A percentile compares a stretch with the other conserved stretches of the same genome.
These are phyloP conservation scores for Herpailurus yagouaroundi DNA, from an alignment of 2,113 vertebrate species.

Conservation along the genomic window DNA sequence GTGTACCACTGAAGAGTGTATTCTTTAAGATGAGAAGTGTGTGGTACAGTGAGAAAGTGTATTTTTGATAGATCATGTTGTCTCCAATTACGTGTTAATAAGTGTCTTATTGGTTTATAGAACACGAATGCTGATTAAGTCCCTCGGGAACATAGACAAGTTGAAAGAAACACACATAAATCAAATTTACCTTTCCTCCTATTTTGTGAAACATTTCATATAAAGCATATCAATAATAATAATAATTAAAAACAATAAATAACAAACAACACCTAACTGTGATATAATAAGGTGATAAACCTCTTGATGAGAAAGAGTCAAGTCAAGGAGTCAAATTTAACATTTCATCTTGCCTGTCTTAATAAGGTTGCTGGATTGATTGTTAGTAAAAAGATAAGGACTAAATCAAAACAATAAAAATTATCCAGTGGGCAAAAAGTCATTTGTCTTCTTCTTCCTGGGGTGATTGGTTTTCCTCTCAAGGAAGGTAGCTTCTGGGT, in stretches of 20 bases:
- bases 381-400: not conserved
- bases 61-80: not conserved
- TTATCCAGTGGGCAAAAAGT: not conserved
- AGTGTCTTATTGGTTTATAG: not conserved
- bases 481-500: not conserved
- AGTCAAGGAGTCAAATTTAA: not conserved
- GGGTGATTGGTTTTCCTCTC: not conserved
- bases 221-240: not conserved
- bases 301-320: not conserved
- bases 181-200: not conserved
- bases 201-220: not conserved
- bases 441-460: not conserved
- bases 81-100: not conserved
- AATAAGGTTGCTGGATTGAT: not conserved
- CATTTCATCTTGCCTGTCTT: not conserved
- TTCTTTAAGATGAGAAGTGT: not conserved
- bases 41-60: not conserved
- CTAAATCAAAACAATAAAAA: not conserved
- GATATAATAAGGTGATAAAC: not conserved
- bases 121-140: not conserved
- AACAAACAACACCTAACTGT: not conserved
- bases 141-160: not conserved
- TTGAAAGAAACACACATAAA: not conserved
- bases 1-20: not conserved
- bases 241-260: conserved; percentile 25